Evolutionary conservation across 92 coral and sea anemone genomes (phyloP).

Genomic region (Pocillopora meandrina): DNA sequence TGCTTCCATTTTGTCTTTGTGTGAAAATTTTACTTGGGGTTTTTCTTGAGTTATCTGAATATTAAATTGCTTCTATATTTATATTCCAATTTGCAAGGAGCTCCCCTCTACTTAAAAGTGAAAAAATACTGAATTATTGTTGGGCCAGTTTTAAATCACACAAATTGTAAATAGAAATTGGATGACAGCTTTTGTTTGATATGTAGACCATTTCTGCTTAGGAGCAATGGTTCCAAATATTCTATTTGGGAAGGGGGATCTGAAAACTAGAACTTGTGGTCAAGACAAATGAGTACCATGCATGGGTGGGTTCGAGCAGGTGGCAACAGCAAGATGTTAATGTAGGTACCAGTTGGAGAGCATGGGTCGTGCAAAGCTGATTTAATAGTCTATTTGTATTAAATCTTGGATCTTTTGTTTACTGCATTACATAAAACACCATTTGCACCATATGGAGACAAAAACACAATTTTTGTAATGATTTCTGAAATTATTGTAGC

Average conservation of each 20-base stretch:
- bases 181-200: not conserved
- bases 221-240: not conserved
- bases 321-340: not conserved
- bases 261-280: not conserved
- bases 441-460: constrained; percentile 32
- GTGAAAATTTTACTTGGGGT: not conserved
- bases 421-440: constrained; percentile 6
- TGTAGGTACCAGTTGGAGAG: constrained; percentile 27
- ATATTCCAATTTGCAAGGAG: constrained; percentile 38
- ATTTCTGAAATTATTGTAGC: not conserved
- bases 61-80: not conserved
- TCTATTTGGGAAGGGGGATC: not conserved
- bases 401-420: not conserved
- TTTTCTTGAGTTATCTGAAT: not conserved
- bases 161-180: not conserved
- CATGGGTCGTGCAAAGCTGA: not conserved
- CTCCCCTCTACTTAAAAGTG: not conserved
- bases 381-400: not conserved
- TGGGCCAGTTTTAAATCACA: constrained; percentile 52
- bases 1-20: not conserved
- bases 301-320: not conserved
- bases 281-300: not conserved
- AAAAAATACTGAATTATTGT: constrained; percentile 19
- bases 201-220: not conserved
- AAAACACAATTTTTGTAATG: constrained; percentile 22